Percentiles rank a stretch among this genome's conserved stretches.
phyloP scores from a whole-genome alignment of 2,888 invertebrate genomes.

The Zhuqinia jingwanae region DNA sequence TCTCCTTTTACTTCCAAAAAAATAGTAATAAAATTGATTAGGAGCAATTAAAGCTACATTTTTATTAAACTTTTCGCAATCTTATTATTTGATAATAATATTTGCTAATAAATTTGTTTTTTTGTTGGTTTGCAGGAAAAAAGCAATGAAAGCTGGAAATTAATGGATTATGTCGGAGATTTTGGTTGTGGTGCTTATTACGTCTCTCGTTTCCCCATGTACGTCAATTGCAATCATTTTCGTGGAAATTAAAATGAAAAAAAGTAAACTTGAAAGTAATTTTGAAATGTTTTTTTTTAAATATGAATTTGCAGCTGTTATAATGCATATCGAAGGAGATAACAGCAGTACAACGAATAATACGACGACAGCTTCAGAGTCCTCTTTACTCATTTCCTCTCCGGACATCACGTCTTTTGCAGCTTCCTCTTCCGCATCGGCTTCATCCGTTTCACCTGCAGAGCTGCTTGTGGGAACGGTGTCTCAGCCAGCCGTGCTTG shows the following conservation, averaged over 20 bases:
- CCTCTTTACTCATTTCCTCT: constrained; percentile 26
- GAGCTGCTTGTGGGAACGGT: constrained; percentile 39
- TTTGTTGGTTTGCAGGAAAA: constrained; percentile 51
- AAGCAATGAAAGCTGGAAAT: constrained; percentile 76
- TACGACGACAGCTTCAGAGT: constrained; percentile 57
- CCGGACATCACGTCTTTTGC: not conserved
- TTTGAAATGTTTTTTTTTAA: constrained; percentile 52
- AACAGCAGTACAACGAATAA: constrained; percentile 59
- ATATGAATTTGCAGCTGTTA: constrained; percentile 67
- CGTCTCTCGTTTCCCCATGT: constrained; percentile 77
- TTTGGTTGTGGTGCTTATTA: constrained; percentile 74
- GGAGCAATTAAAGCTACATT: too few relatives aligned
- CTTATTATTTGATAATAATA: too few relatives aligned
- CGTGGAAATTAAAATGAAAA: not conserved
- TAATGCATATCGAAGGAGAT: constrained; percentile 76
- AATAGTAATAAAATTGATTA: too few relatives aligned
- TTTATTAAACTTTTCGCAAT: too few relatives aligned
- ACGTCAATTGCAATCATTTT: constrained; percentile 45
- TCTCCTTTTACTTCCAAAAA: too few relatives aligned
- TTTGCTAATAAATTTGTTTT: too few relatives aligned
- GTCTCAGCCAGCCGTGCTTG: constrained; percentile 69
- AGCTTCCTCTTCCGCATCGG: constrained; percentile 37
- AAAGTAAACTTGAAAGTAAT: not conserved
- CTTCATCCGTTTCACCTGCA: constrained; percentile 24
- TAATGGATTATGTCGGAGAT: constrained; percentile 78